Evolutionary conservation across 64 coral and sea anemone genomes (phyloP).

Genomic region (Platygyra sinensis): DNA sequence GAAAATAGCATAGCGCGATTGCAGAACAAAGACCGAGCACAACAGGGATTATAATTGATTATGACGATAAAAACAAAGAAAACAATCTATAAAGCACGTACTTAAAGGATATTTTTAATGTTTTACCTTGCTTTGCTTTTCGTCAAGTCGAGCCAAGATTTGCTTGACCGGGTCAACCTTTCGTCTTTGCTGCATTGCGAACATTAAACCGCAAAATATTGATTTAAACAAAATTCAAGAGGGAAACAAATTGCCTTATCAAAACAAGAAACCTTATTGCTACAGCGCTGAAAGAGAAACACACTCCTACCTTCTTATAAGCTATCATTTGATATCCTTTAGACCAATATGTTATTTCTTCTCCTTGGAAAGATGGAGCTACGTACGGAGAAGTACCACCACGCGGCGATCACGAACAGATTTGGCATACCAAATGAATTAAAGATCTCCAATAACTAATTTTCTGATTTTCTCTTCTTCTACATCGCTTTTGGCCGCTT

Average conservation of each 20-base stretch:
- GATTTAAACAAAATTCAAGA: conserved; percentile 12
- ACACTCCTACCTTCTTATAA: conserved; percentile 40
- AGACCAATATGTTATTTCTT: neutral
- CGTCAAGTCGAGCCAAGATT: conserved; percentile 63
- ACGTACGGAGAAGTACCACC: neutral
- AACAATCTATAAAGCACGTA: neutral
- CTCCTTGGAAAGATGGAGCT: neutral
- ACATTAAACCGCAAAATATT: neutral
- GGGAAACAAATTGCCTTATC: neutral
- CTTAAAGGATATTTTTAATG: neutral
- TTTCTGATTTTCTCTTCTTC: neutral
- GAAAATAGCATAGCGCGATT: neutral
- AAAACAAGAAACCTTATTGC: neutral
- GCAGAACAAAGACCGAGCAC: neutral
- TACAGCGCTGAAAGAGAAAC: neutral
- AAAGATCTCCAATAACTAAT: neutral
- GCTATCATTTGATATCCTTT: conserved; percentile 39
- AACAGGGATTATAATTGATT: neutral
- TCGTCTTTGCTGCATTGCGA: neutral
- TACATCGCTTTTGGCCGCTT: neutral
- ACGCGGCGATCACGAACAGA: neutral
- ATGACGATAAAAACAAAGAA: neutral
- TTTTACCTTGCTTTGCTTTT: conserved; percentile 69
- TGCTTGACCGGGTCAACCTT: conserved; percentile 61
- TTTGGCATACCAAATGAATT: neutral